These are phyloP conservation scores for Heliconius hortense DNA, from an alignment of 2,888 invertebrate genomes.

Conservation along the genomic window DNA sequence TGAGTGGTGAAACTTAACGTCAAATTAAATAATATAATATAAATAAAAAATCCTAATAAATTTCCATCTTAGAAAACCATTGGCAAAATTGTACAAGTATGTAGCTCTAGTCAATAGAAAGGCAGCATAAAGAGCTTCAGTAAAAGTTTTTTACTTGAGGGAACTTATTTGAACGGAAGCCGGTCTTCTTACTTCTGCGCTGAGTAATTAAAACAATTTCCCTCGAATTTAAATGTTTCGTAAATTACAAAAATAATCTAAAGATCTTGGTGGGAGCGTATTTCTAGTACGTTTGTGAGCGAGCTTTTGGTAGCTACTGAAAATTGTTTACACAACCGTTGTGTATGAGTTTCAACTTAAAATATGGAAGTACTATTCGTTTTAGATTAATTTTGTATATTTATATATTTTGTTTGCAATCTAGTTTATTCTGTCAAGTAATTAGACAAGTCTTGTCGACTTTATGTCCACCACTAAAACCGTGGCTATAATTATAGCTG, in stretches of 20 bases:
- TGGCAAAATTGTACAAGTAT: neutral
- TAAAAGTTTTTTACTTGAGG: conserved; percentile 28
- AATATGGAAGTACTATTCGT: neutral
- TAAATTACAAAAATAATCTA: conserved; percentile 19
- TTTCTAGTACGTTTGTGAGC: conserved; percentile 3
- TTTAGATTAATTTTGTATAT: neutral
- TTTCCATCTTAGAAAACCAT: conserved; percentile 4
- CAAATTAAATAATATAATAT: neutral
- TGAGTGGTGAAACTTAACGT: neutral
- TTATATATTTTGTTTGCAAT: neutral
- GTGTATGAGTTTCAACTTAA: neutral
- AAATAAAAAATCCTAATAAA: neutral
- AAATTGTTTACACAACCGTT: conserved; percentile 2
- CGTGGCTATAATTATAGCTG: too few species aligned
- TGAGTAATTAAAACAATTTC: conserved; percentile 34
- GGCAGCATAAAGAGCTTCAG: conserved; percentile 17
- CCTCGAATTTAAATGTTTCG: conserved; percentile 28
- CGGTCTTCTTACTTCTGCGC: conserved; percentile 18
- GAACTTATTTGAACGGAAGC: conserved; percentile 30
- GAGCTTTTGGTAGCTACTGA: conserved; percentile 12
- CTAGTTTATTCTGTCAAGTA: neutral
- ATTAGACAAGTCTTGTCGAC: too few species aligned
- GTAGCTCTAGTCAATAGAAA: conserved; percentile 6
- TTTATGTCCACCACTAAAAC: too few species aligned
- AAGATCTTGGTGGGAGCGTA: conserved; percentile 13